Conservation (phyloP, 1,140 invertebrate genomes). For the Parasteatoda tepidariorum region DNA sequence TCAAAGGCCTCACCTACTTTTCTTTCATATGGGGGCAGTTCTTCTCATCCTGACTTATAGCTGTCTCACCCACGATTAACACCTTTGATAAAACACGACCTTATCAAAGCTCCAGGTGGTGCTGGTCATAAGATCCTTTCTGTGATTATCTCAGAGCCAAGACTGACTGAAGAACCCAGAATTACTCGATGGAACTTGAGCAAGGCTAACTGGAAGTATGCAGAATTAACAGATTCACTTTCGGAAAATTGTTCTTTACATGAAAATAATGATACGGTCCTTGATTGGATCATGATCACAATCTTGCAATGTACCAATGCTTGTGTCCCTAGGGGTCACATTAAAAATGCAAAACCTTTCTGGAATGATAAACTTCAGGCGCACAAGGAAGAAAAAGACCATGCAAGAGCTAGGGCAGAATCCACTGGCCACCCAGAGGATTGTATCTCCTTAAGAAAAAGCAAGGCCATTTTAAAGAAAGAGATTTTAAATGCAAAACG, state of each 20-base stretch:
- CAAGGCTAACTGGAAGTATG: neutral
- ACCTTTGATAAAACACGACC: too few relatives aligned
- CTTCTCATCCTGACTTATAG: neutral
- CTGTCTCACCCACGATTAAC: neutral
- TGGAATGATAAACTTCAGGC: neutral
- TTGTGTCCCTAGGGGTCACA: neutral
- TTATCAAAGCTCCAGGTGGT: neutral
- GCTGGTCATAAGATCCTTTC: neutral
- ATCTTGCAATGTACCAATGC: neutral
- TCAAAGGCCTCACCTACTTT: neutral
- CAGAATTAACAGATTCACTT: too few relatives aligned
- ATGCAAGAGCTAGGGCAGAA: neutral
- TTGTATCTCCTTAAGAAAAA: neutral
- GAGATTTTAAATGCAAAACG: constrained; percentile 5
- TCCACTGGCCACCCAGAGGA: neutral
- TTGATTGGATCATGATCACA: neutral
- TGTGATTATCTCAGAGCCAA: neutral
- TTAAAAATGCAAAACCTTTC: constrained; percentile 13
- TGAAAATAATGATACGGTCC: neutral
- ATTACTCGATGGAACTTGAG: neutral
- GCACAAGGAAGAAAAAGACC: neutral
- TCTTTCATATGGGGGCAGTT: neutral
- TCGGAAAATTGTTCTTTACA: neutral
- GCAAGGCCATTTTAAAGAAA: neutral
- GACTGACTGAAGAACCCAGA: neutral